Base-by-base conservation (phyloP, 2,888 invertebrate genomes). In the Elysia crispata region DNA sequence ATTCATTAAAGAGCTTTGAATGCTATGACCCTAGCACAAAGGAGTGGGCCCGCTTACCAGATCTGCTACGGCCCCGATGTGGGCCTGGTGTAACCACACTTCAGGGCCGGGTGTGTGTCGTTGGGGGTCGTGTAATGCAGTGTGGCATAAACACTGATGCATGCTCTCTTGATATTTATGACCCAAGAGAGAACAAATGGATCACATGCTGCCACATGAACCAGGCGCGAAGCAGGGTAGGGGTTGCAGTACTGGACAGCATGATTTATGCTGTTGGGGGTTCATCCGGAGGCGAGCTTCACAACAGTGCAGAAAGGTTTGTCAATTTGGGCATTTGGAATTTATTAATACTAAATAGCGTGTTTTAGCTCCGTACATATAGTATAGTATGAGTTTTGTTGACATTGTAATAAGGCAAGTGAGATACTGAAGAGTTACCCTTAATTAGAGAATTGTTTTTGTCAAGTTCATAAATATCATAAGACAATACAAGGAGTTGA, bases 41-140 rank as follows among this genome's bases (percentile, higher is more conserved):
- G 91, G 94, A 95, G 66, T 98, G 98, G 98, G 94, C 94, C 69
- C 94, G 95, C 76, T 93, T 97, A 83, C 95, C 97, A 0, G 94
- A 95, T 88, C 93, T 98, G n/a, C 95, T 96, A 0, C 95, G 96
- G 78, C 97, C 98, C 0, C 93, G 97, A 82, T 97, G 97, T 20
- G 97, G 97, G 0, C 87, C 92, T 5, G 89, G 91, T 41, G 91
- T 90, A 0, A 89, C 89, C 41, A 90, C 91, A 54, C 89, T 93
- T 20, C 90, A 91, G 30, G 92, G 97, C 33, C 94, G 96, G 89
- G 96, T 98, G 92, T 98, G 97, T 93, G 97, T 96, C 11, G 96
- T 98, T n/a, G 98, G 98, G 20, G 98, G 98, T 0, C 94, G 98
- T 85, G 97, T 97, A 92, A 97, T 97, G 90, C 95, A 96, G 33